These are phyloP conservation scores for Calidris pugnax DNA, from an alignment of 2,113 vertebrate species.

Conservation along the genomic window DNA sequence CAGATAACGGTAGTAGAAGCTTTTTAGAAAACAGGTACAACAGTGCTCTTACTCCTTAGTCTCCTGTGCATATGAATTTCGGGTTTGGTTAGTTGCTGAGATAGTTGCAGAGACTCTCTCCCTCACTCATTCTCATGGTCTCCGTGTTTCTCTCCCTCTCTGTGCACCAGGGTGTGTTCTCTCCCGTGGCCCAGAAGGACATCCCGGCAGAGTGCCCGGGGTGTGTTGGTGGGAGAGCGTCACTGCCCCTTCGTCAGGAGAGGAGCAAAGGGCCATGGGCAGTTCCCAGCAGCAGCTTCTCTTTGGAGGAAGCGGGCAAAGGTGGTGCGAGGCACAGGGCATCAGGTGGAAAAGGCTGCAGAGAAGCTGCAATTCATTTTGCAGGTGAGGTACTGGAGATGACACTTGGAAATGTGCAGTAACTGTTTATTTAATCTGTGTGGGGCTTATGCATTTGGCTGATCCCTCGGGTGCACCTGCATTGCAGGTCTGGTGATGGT, in stretches of 20 bases:
- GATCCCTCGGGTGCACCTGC: background rate
- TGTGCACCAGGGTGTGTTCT: background rate
- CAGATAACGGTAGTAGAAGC: background rate
- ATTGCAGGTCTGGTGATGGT: background rate
- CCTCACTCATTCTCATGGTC: background rate
- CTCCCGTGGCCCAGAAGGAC: background rate
- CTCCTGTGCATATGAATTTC: background rate
- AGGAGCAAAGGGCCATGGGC: background rate
- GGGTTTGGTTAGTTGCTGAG: background rate
- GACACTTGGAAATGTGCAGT: background rate
- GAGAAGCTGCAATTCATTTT: background rate
- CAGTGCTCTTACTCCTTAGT: background rate
- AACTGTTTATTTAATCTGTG: background rate
- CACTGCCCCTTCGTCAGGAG: background rate
- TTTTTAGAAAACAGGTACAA: background rate
- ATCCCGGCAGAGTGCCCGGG: background rate
- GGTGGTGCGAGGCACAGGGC: background rate
- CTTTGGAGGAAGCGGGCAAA: background rate
- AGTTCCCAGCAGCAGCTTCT: background rate
- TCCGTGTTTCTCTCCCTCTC: background rate
- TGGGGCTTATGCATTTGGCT: background rate
- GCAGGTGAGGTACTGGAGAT: background rate
- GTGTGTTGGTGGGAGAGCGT: background rate
- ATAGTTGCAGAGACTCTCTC: background rate
- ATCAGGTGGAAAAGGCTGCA: background rate